Evolutionary conservation across 2,797 vertebrate genomes (phyloP), one percentile per base, ranked within the genome.

Genomic region (Typhlichthys subterraneus): DNA sequence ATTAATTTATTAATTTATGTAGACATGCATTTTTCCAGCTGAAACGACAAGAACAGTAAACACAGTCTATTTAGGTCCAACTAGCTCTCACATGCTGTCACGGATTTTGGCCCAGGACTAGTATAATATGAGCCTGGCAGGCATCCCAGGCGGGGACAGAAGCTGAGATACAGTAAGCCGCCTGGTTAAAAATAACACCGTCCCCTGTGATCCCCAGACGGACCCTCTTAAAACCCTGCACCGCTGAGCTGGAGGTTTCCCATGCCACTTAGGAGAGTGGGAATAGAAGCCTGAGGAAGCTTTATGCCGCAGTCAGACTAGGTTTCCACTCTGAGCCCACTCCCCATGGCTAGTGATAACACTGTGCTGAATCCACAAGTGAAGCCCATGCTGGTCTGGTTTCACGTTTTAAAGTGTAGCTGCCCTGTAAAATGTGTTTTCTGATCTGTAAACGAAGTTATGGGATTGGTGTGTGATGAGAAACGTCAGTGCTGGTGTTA

Each of bases 131-230:
- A 72, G 77, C 66, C 72, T 80, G 82, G 75, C 83, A 72, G 70
- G 42, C 69, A 1, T 74, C 70, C 73, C 76, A 80, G 79, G 80
- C 66, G 11, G 60, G 76, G 77, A 70, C 65, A 67, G 77, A 73
- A 81, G 77, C 81, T 81, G 79, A 7, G 88, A 90, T 91, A 90
- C 90, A 87, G 91, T 91, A 90, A 83, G 86, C 33, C 79, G 86
- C 33, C 77, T 33, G 74, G 82, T 84, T 92, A 93, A 90, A 93
- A 93, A 94, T 93, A 93, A 83, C 80, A 80, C 61, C 78, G 67
- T 80, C 75, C 78, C 70, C 63, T 62, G 63, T 83, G 77, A 5
- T 8, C 33, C 57, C 62, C 75, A 23, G 23, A 23, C 57, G 58
- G 50, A 48, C 80, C 65, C 72, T 73, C 76, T 67, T 76, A 23